Percentiles rank a stretch among this genome's conserved stretches.
These are phyloP conservation scores for Chironomus tepperi DNA, from an alignment of 1,140 invertebrate species.

Conservation along the genomic window DNA sequence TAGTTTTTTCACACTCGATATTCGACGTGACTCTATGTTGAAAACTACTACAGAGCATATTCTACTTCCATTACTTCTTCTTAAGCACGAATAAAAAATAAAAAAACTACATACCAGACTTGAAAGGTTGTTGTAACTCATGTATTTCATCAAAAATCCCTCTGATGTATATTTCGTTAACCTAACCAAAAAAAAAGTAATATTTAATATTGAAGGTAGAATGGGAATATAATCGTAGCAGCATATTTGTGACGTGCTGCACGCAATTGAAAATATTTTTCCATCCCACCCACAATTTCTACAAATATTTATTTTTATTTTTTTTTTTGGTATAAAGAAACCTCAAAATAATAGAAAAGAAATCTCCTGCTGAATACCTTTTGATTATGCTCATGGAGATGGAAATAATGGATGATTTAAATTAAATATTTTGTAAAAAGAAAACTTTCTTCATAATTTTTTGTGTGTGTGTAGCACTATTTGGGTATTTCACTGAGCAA, in stretches of 20 bases:
- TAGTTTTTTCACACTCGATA: too few relatives aligned
- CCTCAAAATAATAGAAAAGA: background rate
- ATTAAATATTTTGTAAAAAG: background rate
- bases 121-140: background rate
- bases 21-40: too few relatives aligned
- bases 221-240: background rate
- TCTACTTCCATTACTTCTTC: background rate
- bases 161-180: too few relatives aligned
- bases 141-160: background rate
- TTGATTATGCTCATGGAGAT: background rate
- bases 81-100: background rate
- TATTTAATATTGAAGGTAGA: background rate
- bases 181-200: background rate
- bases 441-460: too few relatives aligned
- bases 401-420: background rate
- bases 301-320: background rate
- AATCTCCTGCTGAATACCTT: background rate
- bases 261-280: conserved; percentile 16
- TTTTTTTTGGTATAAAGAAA: background rate
- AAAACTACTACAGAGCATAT: background rate
- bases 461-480: too few relatives aligned
- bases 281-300: background rate
- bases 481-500: too few relatives aligned
- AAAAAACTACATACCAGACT: background rate
- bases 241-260: conserved; percentile 6